Evolutionary conservation across 2,113 vertebrate genomes (phyloP).

Genomic region (Opisthocomus hoazin): DNA sequence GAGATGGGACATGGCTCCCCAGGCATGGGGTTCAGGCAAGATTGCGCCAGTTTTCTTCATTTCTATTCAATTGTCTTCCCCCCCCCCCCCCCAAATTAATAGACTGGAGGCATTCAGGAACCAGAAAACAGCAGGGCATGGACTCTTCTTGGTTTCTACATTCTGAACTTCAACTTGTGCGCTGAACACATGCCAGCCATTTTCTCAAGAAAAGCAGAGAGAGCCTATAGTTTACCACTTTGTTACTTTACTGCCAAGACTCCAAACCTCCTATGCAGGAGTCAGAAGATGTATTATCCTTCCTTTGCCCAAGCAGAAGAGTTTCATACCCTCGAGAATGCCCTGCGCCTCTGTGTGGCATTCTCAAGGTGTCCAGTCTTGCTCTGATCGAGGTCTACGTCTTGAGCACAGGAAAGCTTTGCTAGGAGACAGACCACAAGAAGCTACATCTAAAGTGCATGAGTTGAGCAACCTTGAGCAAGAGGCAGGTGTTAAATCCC

Average conservation of each 20-base stretch:
- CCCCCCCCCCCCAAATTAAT: neutral
- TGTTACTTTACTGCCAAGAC: too few relatives aligned
- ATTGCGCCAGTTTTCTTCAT: neutral
- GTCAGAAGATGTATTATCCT: neutral
- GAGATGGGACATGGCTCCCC: neutral
- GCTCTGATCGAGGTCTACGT: neutral
- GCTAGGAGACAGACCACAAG: neutral
- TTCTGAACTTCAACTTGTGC: neutral
- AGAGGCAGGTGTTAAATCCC: neutral
- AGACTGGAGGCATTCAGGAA: neutral
- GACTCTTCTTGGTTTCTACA: neutral
- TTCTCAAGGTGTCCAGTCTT: neutral
- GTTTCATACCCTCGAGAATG: neutral
- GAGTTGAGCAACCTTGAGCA: neutral
- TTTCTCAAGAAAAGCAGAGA: neutral
- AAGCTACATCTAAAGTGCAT: fast-evolving
- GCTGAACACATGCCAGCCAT: neutral
- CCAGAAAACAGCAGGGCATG: neutral
- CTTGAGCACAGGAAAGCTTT: neutral
- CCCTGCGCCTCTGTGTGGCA: fast-evolving
- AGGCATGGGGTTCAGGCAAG: neutral
- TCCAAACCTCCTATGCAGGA: too few relatives aligned
- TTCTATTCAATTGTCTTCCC: neutral
- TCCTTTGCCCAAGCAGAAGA: neutral
- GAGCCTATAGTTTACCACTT: fast-evolving